Evolutionary conservation across 2,113 vertebrate genomes (phyloP), one percentile per base, ranked within the genome.

Genomic region (Noturus placidus): DNA sequence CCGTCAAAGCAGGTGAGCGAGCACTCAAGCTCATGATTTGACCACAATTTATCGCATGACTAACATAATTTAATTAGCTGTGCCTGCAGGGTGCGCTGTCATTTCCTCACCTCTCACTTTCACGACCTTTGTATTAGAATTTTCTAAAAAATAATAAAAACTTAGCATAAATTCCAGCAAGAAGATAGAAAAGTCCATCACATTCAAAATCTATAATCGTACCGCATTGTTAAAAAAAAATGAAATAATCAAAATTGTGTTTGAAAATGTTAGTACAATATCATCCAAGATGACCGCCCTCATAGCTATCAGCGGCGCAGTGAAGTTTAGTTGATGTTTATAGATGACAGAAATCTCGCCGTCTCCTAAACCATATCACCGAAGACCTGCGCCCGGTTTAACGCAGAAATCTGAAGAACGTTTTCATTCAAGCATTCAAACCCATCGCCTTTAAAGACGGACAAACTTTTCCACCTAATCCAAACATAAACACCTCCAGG

Each of bases 1-100:
- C 97, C 0, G 97, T 97, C 85, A 97, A 97, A 95, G 96, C 97
- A 92, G 97, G 97, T 97, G 91, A 94, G 94, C 25, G 5, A 54
- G n/a, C 82, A 33, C 46, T 56, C 70, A 22, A 0, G 3, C n/a
- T 27, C 30, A 33, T 25, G 33, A 42, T 13, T 22, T 35, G 0
- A 46, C 20, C 17, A 10, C 13, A n/a, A 52, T 27, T 5, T 50
- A 5, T 46, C 14, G 4, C 10, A 50, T 50, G 22, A 50, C 1
- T 1, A 59, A 2, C 19, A 5, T 74, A 46, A 33, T 57, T 80
- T 19, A 33, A 56, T 22, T 33, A 20, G n/a, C 52, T 20, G 50
- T 56, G 22, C 77, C 52, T 57, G 3, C 19, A 79, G 77, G 13
- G 46, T 27, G 77, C 2, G 46, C 25, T n/a, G 35, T 77, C 22